A percentile compares a stretch with the other conserved stretches of the same genome.
phyloP scores from a whole-genome alignment of 2,888 invertebrate genomes.

The Malthinus flaveolus region DNA sequence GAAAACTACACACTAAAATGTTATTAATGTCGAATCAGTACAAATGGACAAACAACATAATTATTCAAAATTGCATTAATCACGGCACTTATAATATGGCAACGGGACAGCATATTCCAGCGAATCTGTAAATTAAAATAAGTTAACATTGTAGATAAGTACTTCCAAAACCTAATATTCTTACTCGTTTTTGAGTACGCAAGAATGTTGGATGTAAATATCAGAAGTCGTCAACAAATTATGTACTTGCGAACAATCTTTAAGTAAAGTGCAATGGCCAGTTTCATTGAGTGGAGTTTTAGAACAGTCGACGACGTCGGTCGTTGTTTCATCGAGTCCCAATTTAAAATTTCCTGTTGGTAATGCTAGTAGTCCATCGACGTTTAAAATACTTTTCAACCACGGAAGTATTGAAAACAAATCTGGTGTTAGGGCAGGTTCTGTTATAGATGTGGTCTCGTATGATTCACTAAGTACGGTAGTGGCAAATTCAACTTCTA shows the following conservation, averaged over 20 bases:
- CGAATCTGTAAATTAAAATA: neutral
- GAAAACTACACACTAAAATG: too few species aligned
- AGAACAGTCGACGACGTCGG: neutral
- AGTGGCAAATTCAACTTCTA: too few species aligned
- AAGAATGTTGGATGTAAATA: neutral
- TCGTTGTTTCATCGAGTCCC: neutral
- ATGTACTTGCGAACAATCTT: conserved; percentile 1
- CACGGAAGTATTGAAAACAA: conserved; percentile 6
- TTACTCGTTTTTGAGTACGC: neutral
- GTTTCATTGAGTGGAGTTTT: neutral
- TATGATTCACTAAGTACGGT: too few species aligned
- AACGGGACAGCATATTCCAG: neutral
- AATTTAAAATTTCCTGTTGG: conserved; percentile 10
- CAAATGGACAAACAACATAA: too few species aligned
- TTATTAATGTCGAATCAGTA: too few species aligned
- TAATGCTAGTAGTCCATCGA: conserved; percentile 8
- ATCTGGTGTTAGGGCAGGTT: neutral
- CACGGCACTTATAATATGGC: neutral
- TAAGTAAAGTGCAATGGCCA: conserved; percentile 3
- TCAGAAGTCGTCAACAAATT: neutral
- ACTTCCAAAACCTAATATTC: neutral
- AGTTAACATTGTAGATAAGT: neutral
- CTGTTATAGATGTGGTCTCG: neutral
- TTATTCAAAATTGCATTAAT: too few species aligned
- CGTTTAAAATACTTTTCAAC: conserved; percentile 10